Base-by-base conservation (phyloP, 92 coral and sea anemone species). In the Porites rus region DNA sequence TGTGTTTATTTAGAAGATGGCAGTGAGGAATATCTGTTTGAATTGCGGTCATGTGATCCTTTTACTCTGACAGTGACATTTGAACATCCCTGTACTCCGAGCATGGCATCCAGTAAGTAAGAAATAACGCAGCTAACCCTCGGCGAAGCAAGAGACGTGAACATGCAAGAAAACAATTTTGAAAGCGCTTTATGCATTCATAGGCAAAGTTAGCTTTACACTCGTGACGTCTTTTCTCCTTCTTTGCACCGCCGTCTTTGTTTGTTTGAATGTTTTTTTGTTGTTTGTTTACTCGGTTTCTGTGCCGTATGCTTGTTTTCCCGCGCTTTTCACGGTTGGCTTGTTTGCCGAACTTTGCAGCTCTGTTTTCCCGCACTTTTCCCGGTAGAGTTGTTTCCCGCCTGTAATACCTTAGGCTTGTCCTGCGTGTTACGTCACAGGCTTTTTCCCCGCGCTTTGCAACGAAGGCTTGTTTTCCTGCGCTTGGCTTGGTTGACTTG, bases 31-130 rank as follows among this genome's bases (percentile, higher is more conserved):
- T 90, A 90, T 58, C 86, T 86, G 65, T 94, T 96, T 80, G 99
- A 96, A 79, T 82, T 96, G 68, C 90, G 94, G 46, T 88, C 94
- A 16, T 94, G 95, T 24, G 95, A 92, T 21, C 98, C 96, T 10
- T 96, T 94, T 86, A 90, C 96, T 16, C 69, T 96, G 25, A 95
- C 98, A 53, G 86, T 96, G 76, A 95, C 99, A 4, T 96, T 96
- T 93, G 96, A 95, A 82, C 96, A 96, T 80, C 96, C 99, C 0
- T 90, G 96, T 54, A 90, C 93, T 10, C 72, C 94, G 9, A 92
- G 98, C 75, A 93, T 96, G 94, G 99, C 98, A 1, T 94, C 99
- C 46, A 93, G 99, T 96, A 89, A 90, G 94, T 82, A 38, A 38
- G 10, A 13, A 58, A 38, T 38, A 38, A 38, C 46, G 46, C 46